These are phyloP conservation scores for Graptemys geographica DNA, from an alignment of 2,797 vertebrate species.

Conservation along the genomic window DNA sequence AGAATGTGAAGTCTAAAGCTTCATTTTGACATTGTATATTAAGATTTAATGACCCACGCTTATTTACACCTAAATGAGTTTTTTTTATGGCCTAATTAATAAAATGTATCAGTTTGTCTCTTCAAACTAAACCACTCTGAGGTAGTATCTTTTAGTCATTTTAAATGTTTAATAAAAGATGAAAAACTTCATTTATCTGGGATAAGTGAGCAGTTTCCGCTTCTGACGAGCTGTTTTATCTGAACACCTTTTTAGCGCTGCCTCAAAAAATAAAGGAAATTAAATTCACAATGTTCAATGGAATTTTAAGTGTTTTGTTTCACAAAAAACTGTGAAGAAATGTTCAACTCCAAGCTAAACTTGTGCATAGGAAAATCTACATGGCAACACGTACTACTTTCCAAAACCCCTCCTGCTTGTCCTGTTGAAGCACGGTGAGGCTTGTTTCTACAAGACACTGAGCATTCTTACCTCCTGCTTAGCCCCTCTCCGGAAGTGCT, in stretches of 20 bases:
- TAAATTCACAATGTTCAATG: neutral
- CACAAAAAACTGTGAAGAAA: neutral
- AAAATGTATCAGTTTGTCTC: conserved; percentile 76
- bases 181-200: conserved; percentile 64
- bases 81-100: conserved; percentile 80
- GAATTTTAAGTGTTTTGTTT: neutral
- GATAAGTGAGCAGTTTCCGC: neutral
- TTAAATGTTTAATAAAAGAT: conserved; percentile 77
- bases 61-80: conserved; percentile 81
- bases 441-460: neutral
- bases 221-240: neutral
- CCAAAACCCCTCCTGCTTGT: neutral
- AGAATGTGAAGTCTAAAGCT: conserved; percentile 45
- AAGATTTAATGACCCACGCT: conserved; percentile 74
- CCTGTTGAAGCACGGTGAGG: neutral
- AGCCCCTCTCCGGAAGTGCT: neutral
- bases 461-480: neutral
- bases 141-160: conserved; percentile 67
- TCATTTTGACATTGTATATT: conserved; percentile 59
- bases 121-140: conserved; percentile 63
- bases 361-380: neutral
- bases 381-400: neutral
- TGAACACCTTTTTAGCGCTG: neutral
- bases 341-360: neutral
- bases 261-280: conserved; percentile 15